These are phyloP conservation scores for Cercocebus atys DNA, from an alignment of 2,113 vertebrate genomes.

Conservation along the genomic window DNA sequence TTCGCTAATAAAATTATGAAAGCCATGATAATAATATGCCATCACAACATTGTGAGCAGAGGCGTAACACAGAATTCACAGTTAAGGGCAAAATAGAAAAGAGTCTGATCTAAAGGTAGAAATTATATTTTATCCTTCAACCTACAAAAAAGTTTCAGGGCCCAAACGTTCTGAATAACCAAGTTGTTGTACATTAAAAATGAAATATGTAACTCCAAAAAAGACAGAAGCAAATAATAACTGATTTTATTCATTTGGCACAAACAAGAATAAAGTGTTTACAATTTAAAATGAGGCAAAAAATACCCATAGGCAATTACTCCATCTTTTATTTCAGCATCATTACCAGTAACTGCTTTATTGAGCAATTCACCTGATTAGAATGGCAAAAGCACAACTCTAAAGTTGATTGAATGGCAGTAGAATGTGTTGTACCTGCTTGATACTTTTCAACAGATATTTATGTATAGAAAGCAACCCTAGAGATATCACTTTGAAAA, in stretches of 20 bases:
- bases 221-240: not conserved
- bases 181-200: not conserved
- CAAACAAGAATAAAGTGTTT: not conserved
- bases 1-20: not conserved
- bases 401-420: not conserved
- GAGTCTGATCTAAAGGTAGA: not conserved
- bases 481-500: not conserved
- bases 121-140: not conserved
- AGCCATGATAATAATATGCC: not conserved
- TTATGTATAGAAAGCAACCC: not conserved
- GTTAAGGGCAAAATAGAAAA: not conserved
- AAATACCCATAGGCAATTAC: not conserved
- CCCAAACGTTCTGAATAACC: not conserved
- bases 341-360: not conserved
- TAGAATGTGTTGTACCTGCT: not conserved
- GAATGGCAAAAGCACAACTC: not conserved
- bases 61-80: not conserved
- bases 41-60: not conserved
- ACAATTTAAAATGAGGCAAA: constrained; percentile 18
- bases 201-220: not conserved
- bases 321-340: not conserved
- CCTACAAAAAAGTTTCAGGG: not conserved
- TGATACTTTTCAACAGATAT: constrained; percentile 39
- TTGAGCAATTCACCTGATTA: not conserved
- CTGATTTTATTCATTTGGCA: not conserved